phyloP scores from a whole-genome alignment of 2,888 invertebrate genomes.

The Cheilosia impressa region DNA sequence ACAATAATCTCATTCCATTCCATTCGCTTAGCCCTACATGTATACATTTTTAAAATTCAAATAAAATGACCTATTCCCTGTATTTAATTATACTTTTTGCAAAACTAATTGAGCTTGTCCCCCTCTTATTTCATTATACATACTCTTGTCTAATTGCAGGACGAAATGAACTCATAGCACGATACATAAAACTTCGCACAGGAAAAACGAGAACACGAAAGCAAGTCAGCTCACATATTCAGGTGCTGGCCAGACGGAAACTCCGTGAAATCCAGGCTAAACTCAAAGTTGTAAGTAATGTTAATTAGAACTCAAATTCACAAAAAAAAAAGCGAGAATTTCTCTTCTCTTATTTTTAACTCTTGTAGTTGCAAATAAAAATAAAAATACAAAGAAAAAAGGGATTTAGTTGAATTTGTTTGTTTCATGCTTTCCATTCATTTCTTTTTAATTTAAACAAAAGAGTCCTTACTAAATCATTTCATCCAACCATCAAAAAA shows the following conservation, averaged over 20 bases:
- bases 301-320: conserved; percentile 18
- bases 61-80: conserved; percentile 21
- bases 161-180: conserved; percentile 99
- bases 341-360: conserved; percentile 3
- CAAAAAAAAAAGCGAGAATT: conserved; percentile 7
- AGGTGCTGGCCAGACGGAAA: conserved; percentile 99
- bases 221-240: conserved; percentile 99
- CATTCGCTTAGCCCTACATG: background rate
- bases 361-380: conserved; percentile 43
- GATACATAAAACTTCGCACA: conserved; percentile 99
- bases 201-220: conserved; percentile 99
- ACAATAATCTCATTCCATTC: conserved; percentile 14
- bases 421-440: conserved; percentile 70
- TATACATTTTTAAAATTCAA: conserved; percentile 28
- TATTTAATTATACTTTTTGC: conserved; percentile 36
- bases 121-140: conserved; percentile 16
- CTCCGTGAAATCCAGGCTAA: conserved; percentile 99
- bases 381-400: conserved; percentile 17
- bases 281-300: conserved; percentile 95
- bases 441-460: conserved; percentile 13
- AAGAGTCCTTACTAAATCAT: conserved; percentile 47
- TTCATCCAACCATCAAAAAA: conserved; percentile 29
- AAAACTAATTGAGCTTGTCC: conserved; percentile 66
- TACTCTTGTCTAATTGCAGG: conserved; percentile 87
- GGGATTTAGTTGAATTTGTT: conserved; percentile 71